These are phyloP conservation scores for Phlogophora meticulosa DNA, from an alignment of 2,888 invertebrate species.

Conservation along the genomic window DNA sequence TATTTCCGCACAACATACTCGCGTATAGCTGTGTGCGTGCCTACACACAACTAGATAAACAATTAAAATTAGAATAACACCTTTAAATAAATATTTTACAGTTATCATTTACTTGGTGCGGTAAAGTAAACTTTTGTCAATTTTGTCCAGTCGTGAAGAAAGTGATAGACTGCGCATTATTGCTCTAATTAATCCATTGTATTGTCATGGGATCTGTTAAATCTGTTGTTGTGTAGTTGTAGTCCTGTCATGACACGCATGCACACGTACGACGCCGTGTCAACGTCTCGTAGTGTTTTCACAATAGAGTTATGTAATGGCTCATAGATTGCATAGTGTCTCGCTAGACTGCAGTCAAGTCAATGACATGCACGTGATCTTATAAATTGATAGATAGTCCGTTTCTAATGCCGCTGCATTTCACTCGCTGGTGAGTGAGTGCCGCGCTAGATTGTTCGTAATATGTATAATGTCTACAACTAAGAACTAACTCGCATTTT, in stretches of 20 bases:
- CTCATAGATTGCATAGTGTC: constrained; percentile 52
- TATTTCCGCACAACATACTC: constrained; percentile 70
- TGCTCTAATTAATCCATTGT: constrained; percentile 25
- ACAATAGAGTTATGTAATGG: constrained; percentile 52
- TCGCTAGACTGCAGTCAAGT: constrained; percentile 58
- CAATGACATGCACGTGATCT: constrained; percentile 57
- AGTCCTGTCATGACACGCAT: constrained; percentile 39
- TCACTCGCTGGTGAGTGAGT: constrained; percentile 42
- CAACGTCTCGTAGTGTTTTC: constrained; percentile 43
- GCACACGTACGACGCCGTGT: constrained; percentile 48
- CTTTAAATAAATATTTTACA: constrained; percentile 47
- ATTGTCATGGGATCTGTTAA: neutral
- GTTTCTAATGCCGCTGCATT: constrained; percentile 49
- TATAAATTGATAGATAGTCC: constrained; percentile 53
- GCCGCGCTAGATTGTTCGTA: constrained; percentile 41
- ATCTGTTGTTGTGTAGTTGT: constrained; percentile 19
- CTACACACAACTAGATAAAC: constrained; percentile 55
- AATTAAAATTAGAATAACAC: constrained; percentile 55
- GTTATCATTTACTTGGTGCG: constrained; percentile 33
- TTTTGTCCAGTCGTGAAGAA: constrained; percentile 17
- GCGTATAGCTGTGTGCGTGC: constrained; percentile 43
- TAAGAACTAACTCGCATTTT: constrained; percentile 48
- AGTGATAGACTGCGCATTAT: constrained; percentile 8
- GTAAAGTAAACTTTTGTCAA: constrained; percentile 33
- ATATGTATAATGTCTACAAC: constrained; percentile 33